A percentile compares a stretch with the other conserved stretches of the same genome.
phyloP scores from a whole-genome alignment of 2,888 invertebrate species.

The Chloroclystis v-ata region DNA sequence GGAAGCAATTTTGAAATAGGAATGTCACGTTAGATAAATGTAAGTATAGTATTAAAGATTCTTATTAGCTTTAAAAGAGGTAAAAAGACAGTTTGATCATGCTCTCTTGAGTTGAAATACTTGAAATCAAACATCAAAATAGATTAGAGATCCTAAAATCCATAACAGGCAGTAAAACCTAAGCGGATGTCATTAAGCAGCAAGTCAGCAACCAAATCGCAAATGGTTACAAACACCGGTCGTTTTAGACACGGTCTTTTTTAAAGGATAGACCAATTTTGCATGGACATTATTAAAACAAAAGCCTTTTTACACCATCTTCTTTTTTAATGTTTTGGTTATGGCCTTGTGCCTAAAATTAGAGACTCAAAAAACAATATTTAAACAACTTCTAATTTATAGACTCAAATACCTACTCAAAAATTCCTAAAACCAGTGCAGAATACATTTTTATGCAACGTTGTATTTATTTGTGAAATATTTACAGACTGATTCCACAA shows the following conservation, averaged over 20 bases:
- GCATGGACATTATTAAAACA: conserved; percentile 27
- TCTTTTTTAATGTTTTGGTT: not conserved
- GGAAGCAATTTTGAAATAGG: not conserved
- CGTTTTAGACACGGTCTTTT: conserved; percentile 36
- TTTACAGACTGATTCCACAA: too few relatives aligned
- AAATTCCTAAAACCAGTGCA: too few relatives aligned
- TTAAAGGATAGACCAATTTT: conserved; percentile 35
- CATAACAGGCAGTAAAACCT: conserved; percentile 26
- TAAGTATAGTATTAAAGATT: too few relatives aligned
- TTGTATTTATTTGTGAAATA: too few relatives aligned
- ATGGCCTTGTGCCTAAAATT: not conserved
- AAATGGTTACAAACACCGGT: conserved; percentile 23
- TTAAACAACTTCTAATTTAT: too few relatives aligned
- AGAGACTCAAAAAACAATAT: not conserved
- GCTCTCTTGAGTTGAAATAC: too few relatives aligned
- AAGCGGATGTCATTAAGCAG: conserved; percentile 57
- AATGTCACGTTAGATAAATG: not conserved
- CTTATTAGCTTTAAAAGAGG: too few relatives aligned
- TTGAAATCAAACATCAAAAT: too few relatives aligned
- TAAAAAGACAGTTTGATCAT: too few relatives aligned
- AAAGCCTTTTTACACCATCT: conserved; percentile 1
- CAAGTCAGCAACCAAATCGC: conserved; percentile 34
- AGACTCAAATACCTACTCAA: too few relatives aligned
- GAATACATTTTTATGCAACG: too few relatives aligned
- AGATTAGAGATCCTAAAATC: too few relatives aligned